Conservation (phyloP, 2,113 vertebrate genomes). For the Sturnus vulgaris region DNA sequence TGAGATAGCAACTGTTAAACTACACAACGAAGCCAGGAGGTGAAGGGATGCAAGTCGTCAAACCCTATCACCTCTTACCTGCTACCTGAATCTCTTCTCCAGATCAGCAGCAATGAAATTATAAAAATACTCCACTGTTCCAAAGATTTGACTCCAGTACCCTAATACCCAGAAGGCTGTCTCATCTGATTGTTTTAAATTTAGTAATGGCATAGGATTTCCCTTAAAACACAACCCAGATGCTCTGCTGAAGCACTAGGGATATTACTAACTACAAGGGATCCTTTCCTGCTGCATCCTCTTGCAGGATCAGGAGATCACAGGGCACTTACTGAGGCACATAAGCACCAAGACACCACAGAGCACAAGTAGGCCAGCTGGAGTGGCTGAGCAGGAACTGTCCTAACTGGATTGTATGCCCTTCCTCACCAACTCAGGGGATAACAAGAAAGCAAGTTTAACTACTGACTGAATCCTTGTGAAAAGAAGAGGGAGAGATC, state of each 20-base stretch:
- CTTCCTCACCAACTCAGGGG: accelerated
- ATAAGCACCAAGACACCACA: not conserved
- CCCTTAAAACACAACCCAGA: not conserved
- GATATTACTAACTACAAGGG: not conserved
- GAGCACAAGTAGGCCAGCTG: not conserved
- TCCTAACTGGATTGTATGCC: not conserved
- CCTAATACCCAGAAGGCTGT: not conserved
- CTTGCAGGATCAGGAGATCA: not conserved
- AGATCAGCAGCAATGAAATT: not conserved
- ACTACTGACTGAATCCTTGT: not conserved
- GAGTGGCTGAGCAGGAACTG: not conserved
- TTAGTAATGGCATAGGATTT: not conserved
- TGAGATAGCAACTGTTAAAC: not conserved
- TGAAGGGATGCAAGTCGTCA: not conserved
- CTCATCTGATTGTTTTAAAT: not conserved
- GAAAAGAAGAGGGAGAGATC: not conserved
- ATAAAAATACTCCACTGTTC: not conserved
- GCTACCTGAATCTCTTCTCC: not conserved
- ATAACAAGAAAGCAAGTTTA: not conserved
- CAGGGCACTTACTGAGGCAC: not conserved
- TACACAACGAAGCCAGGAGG: not conserved
- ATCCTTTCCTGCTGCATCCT: not conserved
- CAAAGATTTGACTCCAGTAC: not conserved
- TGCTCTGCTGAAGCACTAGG: not conserved
- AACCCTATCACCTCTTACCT: not conserved